Evolutionary conservation across 1,140 invertebrate species (phyloP).

Genomic region (Oscheius sp.): DNA sequence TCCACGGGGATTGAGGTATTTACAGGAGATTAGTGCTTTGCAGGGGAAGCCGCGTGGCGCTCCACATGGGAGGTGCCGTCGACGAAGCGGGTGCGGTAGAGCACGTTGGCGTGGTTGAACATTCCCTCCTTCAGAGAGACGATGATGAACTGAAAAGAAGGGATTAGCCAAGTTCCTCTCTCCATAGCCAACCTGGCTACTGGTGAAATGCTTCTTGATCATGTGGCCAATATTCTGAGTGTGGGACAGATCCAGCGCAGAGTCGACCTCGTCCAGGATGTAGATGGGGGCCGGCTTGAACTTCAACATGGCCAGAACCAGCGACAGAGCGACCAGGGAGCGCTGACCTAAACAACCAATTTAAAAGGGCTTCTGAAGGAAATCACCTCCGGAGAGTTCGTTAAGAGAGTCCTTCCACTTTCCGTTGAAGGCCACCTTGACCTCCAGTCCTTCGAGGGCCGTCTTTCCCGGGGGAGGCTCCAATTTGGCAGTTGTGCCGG

Average conservation of each 20-base stretch:
- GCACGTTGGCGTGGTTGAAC: slow-evolving; percentile 97
- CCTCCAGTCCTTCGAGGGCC: slow-evolving; percentile 82
- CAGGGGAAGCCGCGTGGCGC: neutral
- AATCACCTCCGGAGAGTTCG: slow-evolving; percentile 91
- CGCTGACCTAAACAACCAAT: slow-evolving; percentile 61
- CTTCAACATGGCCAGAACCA: slow-evolving; percentile 90
- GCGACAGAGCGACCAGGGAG: slow-evolving; percentile 89
- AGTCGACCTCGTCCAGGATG: slow-evolving; percentile 98
- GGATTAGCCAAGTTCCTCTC: neutral
- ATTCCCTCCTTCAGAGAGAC: slow-evolving; percentile 99
- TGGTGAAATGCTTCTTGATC: slow-evolving; percentile 87
- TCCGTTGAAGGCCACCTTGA: slow-evolving; percentile 79
- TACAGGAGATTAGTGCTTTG: too few relatives aligned
- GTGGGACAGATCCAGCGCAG: slow-evolving; percentile 93
- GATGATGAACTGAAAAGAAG: slow-evolving; percentile 79
- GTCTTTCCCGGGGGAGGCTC: slow-evolving; percentile 72
- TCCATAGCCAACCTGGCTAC: slow-evolving; percentile 75
- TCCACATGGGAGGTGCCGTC: slow-evolving; percentile 69
- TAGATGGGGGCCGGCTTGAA: slow-evolving; percentile 98
- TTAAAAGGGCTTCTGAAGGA: neutral
- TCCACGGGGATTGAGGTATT: too few relatives aligned
- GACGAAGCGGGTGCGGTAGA: slow-evolving; percentile 89
- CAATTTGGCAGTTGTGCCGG: slow-evolving; percentile 81
- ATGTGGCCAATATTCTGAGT: slow-evolving; percentile 98
- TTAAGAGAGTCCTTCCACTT: slow-evolving; percentile 93